A percentile compares a stretch with the other conserved stretches of the same genome.
These are phyloP conservation scores for Sorex araneus DNA, from an alignment of 2,113 vertebrate species.

Conservation along the genomic window DNA sequence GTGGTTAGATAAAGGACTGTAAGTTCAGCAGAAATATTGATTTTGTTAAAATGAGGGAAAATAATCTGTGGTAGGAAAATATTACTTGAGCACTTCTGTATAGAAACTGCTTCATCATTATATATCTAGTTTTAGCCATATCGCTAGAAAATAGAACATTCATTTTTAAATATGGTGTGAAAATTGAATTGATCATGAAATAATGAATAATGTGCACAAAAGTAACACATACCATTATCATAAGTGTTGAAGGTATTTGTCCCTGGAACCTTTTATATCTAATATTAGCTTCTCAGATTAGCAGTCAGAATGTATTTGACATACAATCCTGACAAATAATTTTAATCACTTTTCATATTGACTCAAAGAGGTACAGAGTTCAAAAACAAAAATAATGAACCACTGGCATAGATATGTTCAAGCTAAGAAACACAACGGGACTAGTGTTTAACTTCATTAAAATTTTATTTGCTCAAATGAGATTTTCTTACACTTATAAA, in stretches of 20 bases:
- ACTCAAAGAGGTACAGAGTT: background rate
- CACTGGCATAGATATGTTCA: background rate
- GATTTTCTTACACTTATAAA: slow-evolving; percentile 45
- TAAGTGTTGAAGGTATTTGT: background rate
- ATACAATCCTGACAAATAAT: background rate
- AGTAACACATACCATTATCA: background rate
- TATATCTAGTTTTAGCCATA: background rate
- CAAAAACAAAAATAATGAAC: background rate
- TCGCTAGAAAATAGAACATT: background rate
- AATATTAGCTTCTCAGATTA: background rate
- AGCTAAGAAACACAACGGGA: background rate
- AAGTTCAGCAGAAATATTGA: slow-evolving; percentile 36
- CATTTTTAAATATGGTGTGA: background rate
- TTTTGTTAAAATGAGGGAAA: slow-evolving; percentile 62
- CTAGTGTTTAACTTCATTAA: slow-evolving; percentile 15
- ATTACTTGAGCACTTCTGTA: background rate
- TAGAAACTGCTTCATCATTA: slow-evolving; percentile 3
- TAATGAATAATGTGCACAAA: background rate
- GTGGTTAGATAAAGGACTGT: background rate
- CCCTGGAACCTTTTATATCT: background rate
- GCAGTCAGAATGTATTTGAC: background rate
- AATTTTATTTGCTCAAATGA: slow-evolving; percentile 47
- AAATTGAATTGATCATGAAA: background rate
- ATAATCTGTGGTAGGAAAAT: background rate
- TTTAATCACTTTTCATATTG: background rate